Evolutionary conservation across 2,797 vertebrate species (phyloP).

Genomic region (Paedocypris micromegethes): DNA sequence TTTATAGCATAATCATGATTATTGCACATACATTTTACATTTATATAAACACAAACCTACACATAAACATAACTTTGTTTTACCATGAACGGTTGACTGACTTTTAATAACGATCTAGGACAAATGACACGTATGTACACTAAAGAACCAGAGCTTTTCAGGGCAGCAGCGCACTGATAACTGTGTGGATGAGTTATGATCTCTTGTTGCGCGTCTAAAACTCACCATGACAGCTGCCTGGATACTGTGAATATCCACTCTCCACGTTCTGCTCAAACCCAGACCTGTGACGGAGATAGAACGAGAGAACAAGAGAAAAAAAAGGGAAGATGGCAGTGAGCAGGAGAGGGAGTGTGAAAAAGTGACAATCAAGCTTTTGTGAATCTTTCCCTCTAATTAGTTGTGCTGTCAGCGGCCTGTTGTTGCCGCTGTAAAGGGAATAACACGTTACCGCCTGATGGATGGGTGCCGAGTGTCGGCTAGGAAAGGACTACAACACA

Average conservation of each 20-base stretch:
- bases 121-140: too few species aligned
- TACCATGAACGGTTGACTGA: too few species aligned
- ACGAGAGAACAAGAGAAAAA: conserved; percentile 12
- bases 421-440: conserved; percentile 46
- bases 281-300: conserved; percentile 57
- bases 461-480: conserved; percentile 4
- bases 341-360: conserved; percentile 42
- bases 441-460: conserved; percentile 22
- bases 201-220: conserved; percentile 10
- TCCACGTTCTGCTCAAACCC: conserved; percentile 76
- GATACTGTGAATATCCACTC: conserved; percentile 60
- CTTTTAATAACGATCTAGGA: too few species aligned
- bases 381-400: conserved; percentile 43
- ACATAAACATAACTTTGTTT: too few species aligned
- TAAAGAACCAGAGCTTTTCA: neutral
- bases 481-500: conserved; percentile 21
- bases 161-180: conserved; percentile 19
- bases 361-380: conserved; percentile 48
- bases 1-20: too few species aligned
- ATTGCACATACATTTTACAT: too few species aligned
- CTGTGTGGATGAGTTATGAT: conserved; percentile 36
- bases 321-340: conserved; percentile 37
- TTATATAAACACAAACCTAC: too few species aligned
- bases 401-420: conserved; percentile 38
- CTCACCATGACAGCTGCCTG: conserved; percentile 79